These are phyloP conservation scores for Neogale vison DNA, from an alignment of 2,113 vertebrate species.

Conservation along the genomic window DNA sequence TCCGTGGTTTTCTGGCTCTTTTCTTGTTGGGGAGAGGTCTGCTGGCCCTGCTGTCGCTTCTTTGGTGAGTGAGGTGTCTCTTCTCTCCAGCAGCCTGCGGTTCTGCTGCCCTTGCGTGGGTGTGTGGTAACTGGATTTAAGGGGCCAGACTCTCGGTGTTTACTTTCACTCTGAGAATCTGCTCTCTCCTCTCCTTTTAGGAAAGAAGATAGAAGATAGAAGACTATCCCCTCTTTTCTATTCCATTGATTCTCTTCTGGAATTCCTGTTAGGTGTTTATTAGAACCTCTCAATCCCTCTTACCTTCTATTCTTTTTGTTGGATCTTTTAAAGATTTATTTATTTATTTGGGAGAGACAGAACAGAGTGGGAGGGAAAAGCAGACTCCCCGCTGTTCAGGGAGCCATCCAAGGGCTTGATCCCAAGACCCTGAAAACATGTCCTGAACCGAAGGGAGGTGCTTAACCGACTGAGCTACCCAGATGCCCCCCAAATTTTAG, in stretches of 20 bases:
- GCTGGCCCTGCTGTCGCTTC: neutral
- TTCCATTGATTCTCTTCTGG: neutral
- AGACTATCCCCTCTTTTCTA: neutral
- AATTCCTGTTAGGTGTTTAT: neutral
- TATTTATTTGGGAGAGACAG: neutral
- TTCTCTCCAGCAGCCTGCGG: neutral
- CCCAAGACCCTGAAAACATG: neutral
- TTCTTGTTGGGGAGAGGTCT: neutral
- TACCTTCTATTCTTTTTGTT: neutral
- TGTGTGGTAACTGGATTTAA: neutral
- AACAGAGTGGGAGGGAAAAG: neutral
- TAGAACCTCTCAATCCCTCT: neutral
- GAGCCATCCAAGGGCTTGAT: neutral
- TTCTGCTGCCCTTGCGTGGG: neutral
- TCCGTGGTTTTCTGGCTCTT: neutral
- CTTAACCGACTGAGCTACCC: neutral
- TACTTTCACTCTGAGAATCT: neutral
- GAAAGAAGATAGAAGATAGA: neutral
- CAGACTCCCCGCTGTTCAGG: neutral
- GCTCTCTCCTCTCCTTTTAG: neutral
- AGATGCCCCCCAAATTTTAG: neutral
- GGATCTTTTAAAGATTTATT: neutral
- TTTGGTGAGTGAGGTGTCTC: neutral
- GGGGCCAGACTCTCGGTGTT: neutral
- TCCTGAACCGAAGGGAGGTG: neutral